A percentile compares a stretch with the other conserved stretches of the same genome.
These are phyloP conservation scores for Trididemnum clinides DNA, from an alignment of 23 tunicate genomes.

Conservation along the genomic window DNA sequence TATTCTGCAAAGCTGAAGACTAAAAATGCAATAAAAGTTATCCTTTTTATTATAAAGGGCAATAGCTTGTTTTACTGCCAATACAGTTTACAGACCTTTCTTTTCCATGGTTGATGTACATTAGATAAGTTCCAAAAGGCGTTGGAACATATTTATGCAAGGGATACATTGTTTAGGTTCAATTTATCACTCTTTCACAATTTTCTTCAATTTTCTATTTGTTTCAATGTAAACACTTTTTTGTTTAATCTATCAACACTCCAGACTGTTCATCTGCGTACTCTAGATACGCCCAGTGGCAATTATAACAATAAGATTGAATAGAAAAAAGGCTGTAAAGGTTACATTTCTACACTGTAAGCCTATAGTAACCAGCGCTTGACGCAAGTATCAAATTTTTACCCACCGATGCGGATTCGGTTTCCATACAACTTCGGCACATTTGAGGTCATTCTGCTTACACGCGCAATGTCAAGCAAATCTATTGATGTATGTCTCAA, in stretches of 20 bases:
- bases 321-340: background rate
- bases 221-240: background rate
- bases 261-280: background rate
- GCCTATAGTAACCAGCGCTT: background rate
- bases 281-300: slow-evolving; percentile 17
- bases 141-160: slow-evolving; percentile 75
- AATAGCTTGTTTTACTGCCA: background rate
- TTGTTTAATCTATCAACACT: slow-evolving; percentile 14
- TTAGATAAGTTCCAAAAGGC: slow-evolving; percentile 84
- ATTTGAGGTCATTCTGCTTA: background rate
- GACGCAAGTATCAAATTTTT: background rate
- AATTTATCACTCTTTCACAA: background rate
- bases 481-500: background rate
- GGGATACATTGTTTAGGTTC: slow-evolving; percentile 70
- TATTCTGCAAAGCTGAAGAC: too few species aligned
- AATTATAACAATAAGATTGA: slow-evolving; percentile 8
- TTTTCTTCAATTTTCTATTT: background rate
- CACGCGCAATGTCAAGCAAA: background rate
- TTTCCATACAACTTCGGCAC: too few species aligned
- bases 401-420: background rate
- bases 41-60: background rate
- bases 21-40: background rate
- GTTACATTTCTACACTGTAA: background rate
- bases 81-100: slow-evolving; percentile 44
- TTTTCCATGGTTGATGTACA: slow-evolving; percentile 64